Base-by-base conservation (phyloP, 2,888 invertebrate genomes). In the Dermolepida albohirtum region DNA sequence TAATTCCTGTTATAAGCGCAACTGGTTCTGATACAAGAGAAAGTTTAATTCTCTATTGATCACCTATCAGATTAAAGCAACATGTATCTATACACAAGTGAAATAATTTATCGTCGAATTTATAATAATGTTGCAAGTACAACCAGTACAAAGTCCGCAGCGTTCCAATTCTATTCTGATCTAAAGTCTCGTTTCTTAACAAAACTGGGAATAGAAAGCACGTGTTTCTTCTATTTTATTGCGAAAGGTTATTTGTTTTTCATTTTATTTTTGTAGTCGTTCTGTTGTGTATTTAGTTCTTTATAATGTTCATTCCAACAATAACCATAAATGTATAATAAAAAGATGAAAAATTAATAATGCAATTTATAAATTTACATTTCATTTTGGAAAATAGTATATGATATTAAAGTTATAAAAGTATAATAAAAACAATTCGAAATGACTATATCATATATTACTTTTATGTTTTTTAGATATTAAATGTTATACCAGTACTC, bases 81-180 rank as follows among this genome's bases (percentile, higher is more conserved):
- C 34, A 34, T 34, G 10, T 34, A 34, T 34, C 43, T 52, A 44
- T 54, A 49, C 59, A 66, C 54, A 67, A 67, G 67, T 63, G 2
- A 67, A 67, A 67, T 49, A 41, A 52, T 63, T 67, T 67, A 67
- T 67, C 64, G 67, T 43, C 55, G 54, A 67, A 63, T 63, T 67
- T 63, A 54, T 64, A 67, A 54, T 63, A 54, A 62, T 68, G 72
- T 71, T 69, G 70, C 52, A 72, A 71, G 71, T 71, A 64, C 70
- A 68, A 68, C 22, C 66, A 59, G 69, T 65, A 41, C 73, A 72
- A 72, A 72, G 72, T 72, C 70, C 71, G 70, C 59, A 40, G 22
- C 62, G 50, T 62, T 67, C 62, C 64, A 67, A 44, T 55, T 66
- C 67, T 67, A 63, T 64, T 67, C 63, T 64, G 54, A 54, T 63